Evolutionary conservation across 2,113 vertebrate species (phyloP).

Genomic region (Mystacornis crossleyi): DNA sequence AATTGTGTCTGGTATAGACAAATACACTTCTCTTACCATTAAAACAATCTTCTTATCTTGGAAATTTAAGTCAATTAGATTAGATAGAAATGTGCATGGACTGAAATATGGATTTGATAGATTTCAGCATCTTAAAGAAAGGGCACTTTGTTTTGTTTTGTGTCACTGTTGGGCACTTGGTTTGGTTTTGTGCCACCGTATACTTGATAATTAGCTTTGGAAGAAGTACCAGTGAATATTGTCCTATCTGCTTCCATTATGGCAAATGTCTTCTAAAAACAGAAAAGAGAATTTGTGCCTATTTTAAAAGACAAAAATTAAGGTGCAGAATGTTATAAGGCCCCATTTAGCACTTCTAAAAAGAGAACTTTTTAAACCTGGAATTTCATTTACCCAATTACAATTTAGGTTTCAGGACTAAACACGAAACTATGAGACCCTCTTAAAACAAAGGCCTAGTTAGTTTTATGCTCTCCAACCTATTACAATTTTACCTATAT

Average conservation of each 20-base stretch:
- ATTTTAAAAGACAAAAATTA: background rate
- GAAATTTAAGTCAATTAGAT: background rate
- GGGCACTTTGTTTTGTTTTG: background rate
- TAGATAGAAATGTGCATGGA: background rate
- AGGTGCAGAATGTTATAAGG: background rate
- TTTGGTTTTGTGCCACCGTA: background rate
- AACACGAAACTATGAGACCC: background rate
- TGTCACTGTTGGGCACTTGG: background rate
- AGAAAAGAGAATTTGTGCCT: background rate
- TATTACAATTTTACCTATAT: background rate
- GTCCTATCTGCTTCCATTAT: background rate
- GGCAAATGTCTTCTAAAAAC: background rate
- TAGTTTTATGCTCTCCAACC: background rate
- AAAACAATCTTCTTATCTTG: background rate
- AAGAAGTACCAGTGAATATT: background rate
- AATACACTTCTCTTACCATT: background rate
- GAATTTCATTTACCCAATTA: background rate
- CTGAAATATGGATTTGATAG: background rate
- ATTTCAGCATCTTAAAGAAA: background rate
- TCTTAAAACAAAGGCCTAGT: background rate
- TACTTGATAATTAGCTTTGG: background rate
- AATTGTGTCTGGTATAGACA: background rate
- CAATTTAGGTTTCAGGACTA: background rate
- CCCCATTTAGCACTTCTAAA: background rate
- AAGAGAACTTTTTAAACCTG: background rate